phyloP scores from a whole-genome alignment of 2,797 vertebrate species.

The Gymnoscopelus microlampas region DNA sequence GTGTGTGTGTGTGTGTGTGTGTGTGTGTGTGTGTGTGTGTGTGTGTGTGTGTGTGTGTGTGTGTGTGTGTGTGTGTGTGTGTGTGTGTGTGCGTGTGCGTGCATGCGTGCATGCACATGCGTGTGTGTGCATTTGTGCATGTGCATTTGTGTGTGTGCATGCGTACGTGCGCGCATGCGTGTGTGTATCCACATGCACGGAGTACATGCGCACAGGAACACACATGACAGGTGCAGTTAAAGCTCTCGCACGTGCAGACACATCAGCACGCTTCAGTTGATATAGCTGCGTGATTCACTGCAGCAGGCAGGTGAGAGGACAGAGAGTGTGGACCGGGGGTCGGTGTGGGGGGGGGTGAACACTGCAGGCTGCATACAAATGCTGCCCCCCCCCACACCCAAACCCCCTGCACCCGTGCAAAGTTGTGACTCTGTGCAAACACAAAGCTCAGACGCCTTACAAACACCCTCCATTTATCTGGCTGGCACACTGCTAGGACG shows the following conservation, averaged over 20 bases:
- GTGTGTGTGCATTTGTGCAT: conserved; percentile 6
- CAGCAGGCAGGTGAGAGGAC: conserved; percentile 95
- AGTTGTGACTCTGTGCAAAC: conserved; percentile 76
- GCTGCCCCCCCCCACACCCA: conserved; percentile 29
- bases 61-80: too few species aligned
- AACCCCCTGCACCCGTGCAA: conserved; percentile 49
- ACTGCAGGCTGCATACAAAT: conserved; percentile 87
- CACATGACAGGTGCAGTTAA: conserved; percentile 87
- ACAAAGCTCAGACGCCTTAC: conserved; percentile 79
- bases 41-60: too few species aligned
- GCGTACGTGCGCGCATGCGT: background rate
- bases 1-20: too few species aligned
- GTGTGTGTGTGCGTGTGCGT: too few species aligned
- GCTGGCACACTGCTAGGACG: conserved; percentile 66
- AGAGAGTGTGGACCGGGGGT: conserved; percentile 77
- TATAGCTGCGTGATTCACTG: conserved; percentile 91
- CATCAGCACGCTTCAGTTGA: conserved; percentile 91
- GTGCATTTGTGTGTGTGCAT: background rate
- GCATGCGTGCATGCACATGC: background rate
- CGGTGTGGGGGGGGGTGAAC: conserved; percentile 13
- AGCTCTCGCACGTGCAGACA: conserved; percentile 89
- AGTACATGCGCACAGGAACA: conserved; percentile 30
- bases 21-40: too few species aligned
- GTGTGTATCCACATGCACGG: background rate
- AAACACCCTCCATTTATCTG: conserved; percentile 74